Evolutionary conservation across 2,888 invertebrate genomes (phyloP).

Genomic region (Chrysolina haemoptera): DNA sequence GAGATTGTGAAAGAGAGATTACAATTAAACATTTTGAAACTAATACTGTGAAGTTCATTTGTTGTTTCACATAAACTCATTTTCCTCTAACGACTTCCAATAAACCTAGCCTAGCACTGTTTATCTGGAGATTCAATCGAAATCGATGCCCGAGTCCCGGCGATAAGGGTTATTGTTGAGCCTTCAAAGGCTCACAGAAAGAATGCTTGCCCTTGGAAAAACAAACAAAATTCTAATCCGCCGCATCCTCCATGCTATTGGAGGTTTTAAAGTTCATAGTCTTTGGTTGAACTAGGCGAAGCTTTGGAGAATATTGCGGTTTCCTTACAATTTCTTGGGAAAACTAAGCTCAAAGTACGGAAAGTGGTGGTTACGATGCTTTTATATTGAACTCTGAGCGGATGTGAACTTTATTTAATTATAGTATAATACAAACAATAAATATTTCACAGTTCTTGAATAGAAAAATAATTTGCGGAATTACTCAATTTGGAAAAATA

Average conservation of each 20-base stretch:
- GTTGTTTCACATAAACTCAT: background rate
- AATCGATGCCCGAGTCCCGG: conserved; percentile 37
- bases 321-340: conserved; percentile 36
- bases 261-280: conserved; percentile 29
- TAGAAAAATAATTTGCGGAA: no score
- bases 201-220: conserved; percentile 53
- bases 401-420: background rate
- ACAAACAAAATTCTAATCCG: conserved; percentile 53
- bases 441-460: no score
- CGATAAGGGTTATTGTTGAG: conserved; percentile 44
- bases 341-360: conserved; percentile 18
- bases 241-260: conserved; percentile 32
- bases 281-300: conserved; percentile 33
- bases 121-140: conserved; percentile 40
- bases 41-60: no score
- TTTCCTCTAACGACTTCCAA: background rate
- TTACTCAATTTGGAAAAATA: no score
- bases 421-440: background rate
- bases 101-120: conserved; percentile 13
- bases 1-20: no score
- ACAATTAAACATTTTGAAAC: no score
- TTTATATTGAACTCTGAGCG: background rate
- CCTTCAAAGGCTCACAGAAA: conserved; percentile 45
- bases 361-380: background rate
- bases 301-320: conserved; percentile 35